Evolutionary conservation across 2,888 invertebrate genomes (phyloP).

Genomic region (Chorisops tibialis): DNA sequence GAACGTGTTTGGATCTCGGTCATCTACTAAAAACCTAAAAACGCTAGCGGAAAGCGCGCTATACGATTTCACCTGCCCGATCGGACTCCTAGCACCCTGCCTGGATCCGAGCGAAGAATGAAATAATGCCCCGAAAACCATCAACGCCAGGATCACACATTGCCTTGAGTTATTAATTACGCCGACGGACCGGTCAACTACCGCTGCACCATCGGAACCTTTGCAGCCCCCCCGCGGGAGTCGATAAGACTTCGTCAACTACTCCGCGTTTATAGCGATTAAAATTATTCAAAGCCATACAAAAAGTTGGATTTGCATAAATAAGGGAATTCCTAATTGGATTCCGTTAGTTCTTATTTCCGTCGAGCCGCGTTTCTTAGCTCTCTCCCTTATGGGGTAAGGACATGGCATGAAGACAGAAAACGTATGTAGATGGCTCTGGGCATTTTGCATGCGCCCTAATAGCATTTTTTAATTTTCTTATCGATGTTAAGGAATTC

Average conservation of each 20-base stretch:
- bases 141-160: constrained; percentile 18
- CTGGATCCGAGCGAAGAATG: not conserved
- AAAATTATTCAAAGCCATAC: constrained; percentile 18
- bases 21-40: constrained; percentile 7
- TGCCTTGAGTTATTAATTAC: constrained; percentile 25
- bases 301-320: constrained; percentile 21
- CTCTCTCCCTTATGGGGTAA: not conserved
- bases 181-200: not conserved
- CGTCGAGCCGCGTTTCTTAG: not conserved
- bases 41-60: constrained; percentile 6
- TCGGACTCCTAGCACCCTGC: constrained; percentile 5
- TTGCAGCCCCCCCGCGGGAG: no score
- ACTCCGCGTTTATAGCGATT: not conserved
- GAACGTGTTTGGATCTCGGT: constrained; percentile 17
- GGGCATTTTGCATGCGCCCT: not conserved
- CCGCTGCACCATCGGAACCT: not conserved
- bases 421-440: not conserved
- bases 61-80: constrained; percentile 23
- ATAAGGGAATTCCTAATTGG: constrained; percentile 24
- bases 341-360: constrained; percentile 23
- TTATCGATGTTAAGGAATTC: constrained; percentile 1
- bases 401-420: not conserved
- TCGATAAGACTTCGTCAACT: no score
- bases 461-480: constrained; percentile 9
- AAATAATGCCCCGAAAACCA: constrained; percentile 13